Evolutionary conservation across 1,140 invertebrate species (phyloP).

Genomic region (Ostrea edulis): DNA sequence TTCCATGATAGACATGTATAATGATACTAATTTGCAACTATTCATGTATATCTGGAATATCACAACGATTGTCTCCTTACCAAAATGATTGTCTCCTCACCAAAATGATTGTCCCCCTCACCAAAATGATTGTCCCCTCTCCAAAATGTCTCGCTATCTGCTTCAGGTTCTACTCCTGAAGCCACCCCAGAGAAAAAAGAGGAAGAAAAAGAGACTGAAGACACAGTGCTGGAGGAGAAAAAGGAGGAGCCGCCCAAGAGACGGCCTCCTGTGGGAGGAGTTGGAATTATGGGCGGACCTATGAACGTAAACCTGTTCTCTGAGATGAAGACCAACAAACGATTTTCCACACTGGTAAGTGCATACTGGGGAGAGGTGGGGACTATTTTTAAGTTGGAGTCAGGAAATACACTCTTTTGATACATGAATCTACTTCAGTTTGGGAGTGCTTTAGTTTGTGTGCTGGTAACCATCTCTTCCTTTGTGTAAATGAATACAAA

Average conservation of each 20-base stretch:
- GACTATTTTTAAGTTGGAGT: not conserved
- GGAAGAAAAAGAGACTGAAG: not conserved
- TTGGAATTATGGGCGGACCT: slow-evolving; percentile 13
- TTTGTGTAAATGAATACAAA: not conserved
- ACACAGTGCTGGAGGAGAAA: not conserved
- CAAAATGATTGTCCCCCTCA: not conserved
- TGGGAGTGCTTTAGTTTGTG: not conserved
- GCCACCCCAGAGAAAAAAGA: slow-evolving; percentile 24
- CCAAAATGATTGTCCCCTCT: not conserved
- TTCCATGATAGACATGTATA: not conserved
- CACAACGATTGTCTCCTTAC: not conserved
- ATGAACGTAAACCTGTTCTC: not conserved
- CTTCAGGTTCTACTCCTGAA: not conserved
- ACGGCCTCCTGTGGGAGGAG: slow-evolving; percentile 39
- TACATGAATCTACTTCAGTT: not conserved
- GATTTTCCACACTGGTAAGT: slow-evolving; percentile 19
- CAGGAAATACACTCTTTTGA: not conserved
- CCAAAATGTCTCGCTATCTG: not conserved
- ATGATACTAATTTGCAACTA: too few relatives aligned
- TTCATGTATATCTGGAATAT: too few relatives aligned
- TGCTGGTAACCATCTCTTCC: too few relatives aligned
- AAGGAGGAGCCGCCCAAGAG: slow-evolving; percentile 5
- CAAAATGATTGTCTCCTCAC: too few relatives aligned
- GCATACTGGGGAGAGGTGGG: not conserved
- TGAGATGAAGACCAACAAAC: slow-evolving; percentile 20